Percentiles rank a stretch among this genome's conserved stretches.
Conservation (phyloP, 1,140 invertebrate genomes). For the Melitaea cinxia region DNA sequence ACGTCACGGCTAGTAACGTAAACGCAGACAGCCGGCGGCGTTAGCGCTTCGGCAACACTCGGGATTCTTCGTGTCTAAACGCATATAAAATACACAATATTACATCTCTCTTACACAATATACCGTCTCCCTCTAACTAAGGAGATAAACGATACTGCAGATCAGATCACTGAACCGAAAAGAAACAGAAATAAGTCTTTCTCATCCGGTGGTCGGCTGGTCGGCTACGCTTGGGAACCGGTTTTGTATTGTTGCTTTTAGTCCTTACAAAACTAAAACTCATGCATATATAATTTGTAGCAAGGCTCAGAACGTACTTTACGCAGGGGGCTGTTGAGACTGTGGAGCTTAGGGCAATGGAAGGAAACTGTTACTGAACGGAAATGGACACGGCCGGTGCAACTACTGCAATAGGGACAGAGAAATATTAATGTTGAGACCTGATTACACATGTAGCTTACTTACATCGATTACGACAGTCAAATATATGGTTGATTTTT, state of each 20-base stretch:
- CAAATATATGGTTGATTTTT: no score
- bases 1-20: constrained; percentile 49
- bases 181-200: constrained; percentile 75
- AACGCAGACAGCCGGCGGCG: constrained; percentile 51
- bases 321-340: constrained; percentile 50
- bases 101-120: constrained; percentile 43
- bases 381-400: constrained; percentile 62
- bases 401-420: constrained; percentile 48
- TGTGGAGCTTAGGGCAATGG: constrained; percentile 47
- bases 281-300: constrained; percentile 68
- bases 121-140: constrained; percentile 47
- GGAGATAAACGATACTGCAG: constrained; percentile 52
- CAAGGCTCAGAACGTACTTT: constrained; percentile 50
- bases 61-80: constrained; percentile 43
- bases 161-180: constrained; percentile 77
- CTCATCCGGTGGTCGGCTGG: constrained; percentile 57
- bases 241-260: constrained; percentile 71
- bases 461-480: no score
- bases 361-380: constrained; percentile 74
- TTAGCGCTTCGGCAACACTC: constrained; percentile 54
- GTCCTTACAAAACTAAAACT: constrained; percentile 65
- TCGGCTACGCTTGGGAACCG: constrained; percentile 53
- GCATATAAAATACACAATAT: constrained; percentile 37
- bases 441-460: no score
- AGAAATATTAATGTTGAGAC: constrained; percentile 37